Conservation (phyloP, 2,113 vertebrate genomes). For the Sylvia atricapilla region DNA sequence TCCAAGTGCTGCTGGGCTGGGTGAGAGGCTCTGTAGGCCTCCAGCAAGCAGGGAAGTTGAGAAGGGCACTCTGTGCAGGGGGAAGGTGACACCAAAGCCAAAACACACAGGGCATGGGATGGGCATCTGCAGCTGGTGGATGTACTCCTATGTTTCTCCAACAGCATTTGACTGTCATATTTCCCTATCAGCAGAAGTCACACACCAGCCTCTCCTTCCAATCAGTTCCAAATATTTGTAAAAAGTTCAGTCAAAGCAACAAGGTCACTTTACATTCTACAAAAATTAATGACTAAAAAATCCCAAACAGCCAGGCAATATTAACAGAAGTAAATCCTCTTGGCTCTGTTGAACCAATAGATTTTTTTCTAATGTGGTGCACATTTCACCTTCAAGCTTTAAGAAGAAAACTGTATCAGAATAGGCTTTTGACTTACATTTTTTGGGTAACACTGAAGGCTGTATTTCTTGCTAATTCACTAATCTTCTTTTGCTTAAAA, state of each 20-base stretch:
- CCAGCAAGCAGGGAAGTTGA: not conserved
- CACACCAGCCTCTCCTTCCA: not conserved
- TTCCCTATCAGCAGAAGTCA: not conserved
- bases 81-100: not conserved
- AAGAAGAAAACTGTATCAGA: not conserved
- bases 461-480: not conserved
- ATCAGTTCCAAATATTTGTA: not conserved
- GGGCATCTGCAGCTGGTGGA: not conserved
- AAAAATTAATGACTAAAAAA: not conserved
- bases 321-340: not conserved
- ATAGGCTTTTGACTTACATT: not conserved
- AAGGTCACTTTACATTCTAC: not conserved
- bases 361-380: not conserved
- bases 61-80: not conserved
- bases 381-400: not conserved
- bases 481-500: not conserved
- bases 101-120: not conserved
- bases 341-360: not conserved
- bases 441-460: not conserved
- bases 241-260: not conserved
- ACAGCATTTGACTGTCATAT: not conserved
- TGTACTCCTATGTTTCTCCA: not conserved
- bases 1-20: not conserved
- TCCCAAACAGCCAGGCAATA: not conserved
- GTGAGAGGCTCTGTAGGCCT: not conserved